Evolutionary conservation across 2,888 invertebrate genomes (phyloP).

Genomic region (Aromia moschata): DNA sequence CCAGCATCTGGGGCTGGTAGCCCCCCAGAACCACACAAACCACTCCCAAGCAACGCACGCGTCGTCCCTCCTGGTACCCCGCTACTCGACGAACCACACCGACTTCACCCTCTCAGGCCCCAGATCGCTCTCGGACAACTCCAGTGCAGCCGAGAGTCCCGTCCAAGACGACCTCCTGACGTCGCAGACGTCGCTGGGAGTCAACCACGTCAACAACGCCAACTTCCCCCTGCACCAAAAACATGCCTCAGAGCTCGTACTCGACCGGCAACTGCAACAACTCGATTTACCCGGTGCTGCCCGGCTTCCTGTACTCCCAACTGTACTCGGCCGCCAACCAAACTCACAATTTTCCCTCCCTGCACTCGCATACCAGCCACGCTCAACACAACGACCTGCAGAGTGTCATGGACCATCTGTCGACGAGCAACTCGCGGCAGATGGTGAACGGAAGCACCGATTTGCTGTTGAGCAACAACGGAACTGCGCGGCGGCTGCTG

Average conservation of each 20-base stretch:
- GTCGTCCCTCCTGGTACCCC: slow-evolving; percentile 71
- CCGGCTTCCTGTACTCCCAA: slow-evolving; percentile 85
- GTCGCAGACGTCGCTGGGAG: slow-evolving; percentile 72
- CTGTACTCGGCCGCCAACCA: slow-evolving; percentile 83
- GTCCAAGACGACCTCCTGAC: slow-evolving; percentile 80
- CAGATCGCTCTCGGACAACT: slow-evolving; percentile 82
- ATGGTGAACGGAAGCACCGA: slow-evolving; percentile 63
- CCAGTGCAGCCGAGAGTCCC: slow-evolving; percentile 84
- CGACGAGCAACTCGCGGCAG: slow-evolving; percentile 67
- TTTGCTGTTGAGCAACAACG: slow-evolving; percentile 67
- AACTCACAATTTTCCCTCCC: slow-evolving; percentile 76
- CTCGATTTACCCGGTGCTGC: slow-evolving; percentile 80
- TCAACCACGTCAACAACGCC: slow-evolving; percentile 65
- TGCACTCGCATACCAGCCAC: slow-evolving; percentile 71
- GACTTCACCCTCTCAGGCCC: slow-evolving; percentile 77
- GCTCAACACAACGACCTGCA: slow-evolving; percentile 72
- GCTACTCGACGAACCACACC: slow-evolving; percentile 72
- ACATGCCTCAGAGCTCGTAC: slow-evolving; percentile 61
- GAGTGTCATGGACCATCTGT: slow-evolving; percentile 80
- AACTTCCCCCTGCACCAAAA: slow-evolving; percentile 71
- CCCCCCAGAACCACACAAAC: slow-evolving; percentile 67
- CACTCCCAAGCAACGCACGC: slow-evolving; percentile 62
- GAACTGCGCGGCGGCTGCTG: slow-evolving; percentile 69
- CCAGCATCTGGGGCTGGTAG: slow-evolving; percentile 74
- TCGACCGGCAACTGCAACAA: slow-evolving; percentile 74